phyloP scores from a whole-genome alignment of 2,888 invertebrate genomes.

The Oasisia sp. region DNA sequence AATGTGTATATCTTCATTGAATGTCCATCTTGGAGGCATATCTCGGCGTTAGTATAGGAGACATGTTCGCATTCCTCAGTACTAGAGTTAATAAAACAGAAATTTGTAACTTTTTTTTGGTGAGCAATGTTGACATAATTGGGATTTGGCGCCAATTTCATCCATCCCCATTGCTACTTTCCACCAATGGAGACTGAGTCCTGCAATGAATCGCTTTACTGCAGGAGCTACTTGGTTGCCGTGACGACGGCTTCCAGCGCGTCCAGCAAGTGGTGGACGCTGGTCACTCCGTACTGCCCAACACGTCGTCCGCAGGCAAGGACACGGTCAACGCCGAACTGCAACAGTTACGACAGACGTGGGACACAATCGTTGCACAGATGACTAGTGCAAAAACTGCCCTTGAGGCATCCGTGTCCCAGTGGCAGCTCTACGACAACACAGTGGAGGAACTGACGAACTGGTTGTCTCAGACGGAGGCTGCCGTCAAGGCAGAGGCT shows the following conservation, averaged over 20 bases:
- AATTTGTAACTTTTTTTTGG: no score
- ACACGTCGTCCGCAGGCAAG: conserved; percentile 13
- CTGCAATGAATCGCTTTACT: background rate
- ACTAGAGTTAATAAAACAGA: no score
- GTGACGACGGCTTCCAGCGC: conserved; percentile 51
- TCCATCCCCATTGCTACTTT: background rate
- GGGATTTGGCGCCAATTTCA: no score
- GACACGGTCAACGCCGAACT: background rate
- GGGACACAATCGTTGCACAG: background rate
- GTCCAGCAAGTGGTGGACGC: background rate
- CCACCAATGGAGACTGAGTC: background rate
- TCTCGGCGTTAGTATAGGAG: no score
- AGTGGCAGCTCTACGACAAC: conserved; percentile 94
- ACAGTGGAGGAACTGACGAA: conserved; percentile 79
- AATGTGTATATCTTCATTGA: no score
- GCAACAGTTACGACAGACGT: background rate
- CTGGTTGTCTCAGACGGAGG: conserved; percentile 83
- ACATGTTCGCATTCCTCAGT: no score
- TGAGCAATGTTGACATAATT: no score
- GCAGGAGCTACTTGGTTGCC: conserved; percentile 55
- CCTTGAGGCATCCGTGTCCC: conserved; percentile 85
- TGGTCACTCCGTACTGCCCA: conserved; percentile 10
- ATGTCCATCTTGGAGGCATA: no score
- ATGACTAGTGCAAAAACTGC: conserved; percentile 72
- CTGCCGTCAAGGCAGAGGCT: conserved; percentile 82